phyloP scores from a whole-genome alignment of 92 coral and sea anemone genomes.

The Diadumene lineata region DNA sequence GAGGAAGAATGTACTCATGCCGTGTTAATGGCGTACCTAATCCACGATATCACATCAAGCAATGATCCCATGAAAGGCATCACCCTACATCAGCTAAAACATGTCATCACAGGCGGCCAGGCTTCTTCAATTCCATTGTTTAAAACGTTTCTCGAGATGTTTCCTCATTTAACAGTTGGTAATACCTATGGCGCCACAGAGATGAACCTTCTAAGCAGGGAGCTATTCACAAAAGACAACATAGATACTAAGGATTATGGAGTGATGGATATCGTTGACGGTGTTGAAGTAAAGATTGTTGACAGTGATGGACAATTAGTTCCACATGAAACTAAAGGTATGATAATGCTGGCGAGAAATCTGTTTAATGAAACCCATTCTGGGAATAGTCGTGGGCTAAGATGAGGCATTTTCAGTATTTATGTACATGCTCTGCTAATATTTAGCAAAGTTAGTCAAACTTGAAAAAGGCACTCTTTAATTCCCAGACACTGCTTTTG shows the following conservation, averaged over 20 bases:
- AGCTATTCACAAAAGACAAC: constrained; percentile 10
- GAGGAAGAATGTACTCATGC: constrained; percentile 55
- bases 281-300: constrained; percentile 37
- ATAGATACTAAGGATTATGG: constrained; percentile 24
- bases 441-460: no score
- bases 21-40: constrained; percentile 27
- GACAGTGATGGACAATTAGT: constrained; percentile 16
- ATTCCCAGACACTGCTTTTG: no score
- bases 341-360: no score
- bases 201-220: constrained; percentile 9
- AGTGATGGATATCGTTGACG: constrained; percentile 31
- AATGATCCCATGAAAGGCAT: neutral
- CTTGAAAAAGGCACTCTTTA: no score
- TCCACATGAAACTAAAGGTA: constrained; percentile 22
- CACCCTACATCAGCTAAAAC: constrained; percentile 15
- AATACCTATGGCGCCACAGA: constrained; percentile 40
- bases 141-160: constrained; percentile 16
- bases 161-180: constrained; percentile 25
- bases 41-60: constrained; percentile 33
- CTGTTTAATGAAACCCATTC: no score
- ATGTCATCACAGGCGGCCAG: constrained; percentile 36
- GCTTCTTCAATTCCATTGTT: constrained; percentile 12
- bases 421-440: no score
- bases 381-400: no score
- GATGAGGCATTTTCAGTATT: no score